A percentile compares a stretch with the other conserved stretches of the same genome.
These are phyloP conservation scores for Gymnoscopelus microlampas DNA, from an alignment of 2,797 vertebrate genomes.

Conservation along the genomic window DNA sequence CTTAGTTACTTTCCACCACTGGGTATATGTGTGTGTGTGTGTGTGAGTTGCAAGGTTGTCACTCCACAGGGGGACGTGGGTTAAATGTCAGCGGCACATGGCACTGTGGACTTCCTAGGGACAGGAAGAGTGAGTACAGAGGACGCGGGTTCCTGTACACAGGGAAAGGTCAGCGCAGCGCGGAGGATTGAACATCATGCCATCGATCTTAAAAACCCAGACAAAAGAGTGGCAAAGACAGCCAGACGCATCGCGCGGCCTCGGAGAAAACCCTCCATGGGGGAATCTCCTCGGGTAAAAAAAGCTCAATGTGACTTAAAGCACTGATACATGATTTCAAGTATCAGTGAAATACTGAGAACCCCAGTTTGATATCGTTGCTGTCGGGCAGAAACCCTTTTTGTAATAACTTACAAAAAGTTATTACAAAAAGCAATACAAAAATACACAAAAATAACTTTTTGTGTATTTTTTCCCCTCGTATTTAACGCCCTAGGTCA, in stretches of 20 bases:
- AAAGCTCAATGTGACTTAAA: background rate
- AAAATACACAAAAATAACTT: too few species aligned
- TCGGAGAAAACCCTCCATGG: background rate
- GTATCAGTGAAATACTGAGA: too few species aligned
- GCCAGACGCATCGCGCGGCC: conserved; percentile 29
- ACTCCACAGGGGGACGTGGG: conserved; percentile 48
- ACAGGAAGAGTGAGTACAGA: conserved; percentile 39
- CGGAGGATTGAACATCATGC: conserved; percentile 39
- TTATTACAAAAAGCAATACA: too few species aligned
- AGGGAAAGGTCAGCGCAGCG: conserved; percentile 59
- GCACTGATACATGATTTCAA: too few species aligned
- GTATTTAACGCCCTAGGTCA: too few species aligned
- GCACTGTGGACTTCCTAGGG: conserved; percentile 38
- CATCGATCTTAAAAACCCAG: conserved; percentile 47
- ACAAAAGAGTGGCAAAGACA: conserved; percentile 29
- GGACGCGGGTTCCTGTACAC: conserved; percentile 46
- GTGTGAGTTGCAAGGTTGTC: background rate
- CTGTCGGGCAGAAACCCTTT: too few species aligned
- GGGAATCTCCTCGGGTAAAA: background rate
- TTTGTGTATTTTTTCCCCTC: too few species aligned
- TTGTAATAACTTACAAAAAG: too few species aligned
- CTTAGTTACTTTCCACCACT: too few species aligned
- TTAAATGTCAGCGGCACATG: conserved; percentile 60
- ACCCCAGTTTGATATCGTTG: too few species aligned
- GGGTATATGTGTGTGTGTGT: too few species aligned